A percentile compares a stretch with the other conserved stretches of the same genome.
phyloP scores from a whole-genome alignment of 2,113 vertebrate genomes.

The Dipodomys spectabilis region DNA sequence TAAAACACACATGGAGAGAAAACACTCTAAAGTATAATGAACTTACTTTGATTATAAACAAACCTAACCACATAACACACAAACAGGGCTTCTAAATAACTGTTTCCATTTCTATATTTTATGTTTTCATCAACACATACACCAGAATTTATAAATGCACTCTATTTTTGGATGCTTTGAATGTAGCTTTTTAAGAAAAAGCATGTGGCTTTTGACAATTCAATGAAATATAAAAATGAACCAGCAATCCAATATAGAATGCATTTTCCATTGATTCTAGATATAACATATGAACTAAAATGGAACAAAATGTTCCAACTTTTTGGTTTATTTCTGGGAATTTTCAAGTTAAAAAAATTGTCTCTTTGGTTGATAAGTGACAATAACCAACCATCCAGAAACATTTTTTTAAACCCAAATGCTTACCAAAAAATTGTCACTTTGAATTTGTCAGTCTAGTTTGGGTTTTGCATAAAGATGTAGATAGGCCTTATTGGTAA shows the following conservation, averaged over 20 bases:
- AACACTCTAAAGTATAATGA: constrained; percentile 71
- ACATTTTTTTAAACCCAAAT: constrained; percentile 49
- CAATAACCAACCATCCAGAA: constrained; percentile 44
- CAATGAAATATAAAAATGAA: constrained; percentile 52
- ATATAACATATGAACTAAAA: constrained; percentile 54
- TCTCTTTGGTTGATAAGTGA: constrained; percentile 43
- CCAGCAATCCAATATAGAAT: constrained; percentile 61
- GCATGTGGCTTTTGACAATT: constrained; percentile 52
- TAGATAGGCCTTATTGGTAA: not conserved
- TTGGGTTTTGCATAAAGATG: constrained; percentile 32
- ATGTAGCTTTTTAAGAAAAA: constrained; percentile 50
- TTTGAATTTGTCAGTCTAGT: constrained; percentile 58
- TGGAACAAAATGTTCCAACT: not conserved
- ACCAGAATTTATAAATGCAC: constrained; percentile 1
- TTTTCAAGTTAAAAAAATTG: constrained; percentile 39
- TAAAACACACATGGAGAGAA: constrained; percentile 41
- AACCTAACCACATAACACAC: constrained; percentile 58
- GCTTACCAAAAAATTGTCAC: constrained; percentile 29
- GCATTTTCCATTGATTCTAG: constrained; percentile 47
- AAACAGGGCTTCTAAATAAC: constrained; percentile 71
- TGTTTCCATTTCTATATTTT: constrained; percentile 42
- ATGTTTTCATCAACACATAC: constrained; percentile 49
- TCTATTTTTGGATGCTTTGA: constrained; percentile 4
- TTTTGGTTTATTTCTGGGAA: constrained; percentile 43
- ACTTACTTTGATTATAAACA: constrained; percentile 53